Base-by-base conservation (phyloP, 92 coral and sea anemone genomes). In the Galaxea fascicularis region DNA sequence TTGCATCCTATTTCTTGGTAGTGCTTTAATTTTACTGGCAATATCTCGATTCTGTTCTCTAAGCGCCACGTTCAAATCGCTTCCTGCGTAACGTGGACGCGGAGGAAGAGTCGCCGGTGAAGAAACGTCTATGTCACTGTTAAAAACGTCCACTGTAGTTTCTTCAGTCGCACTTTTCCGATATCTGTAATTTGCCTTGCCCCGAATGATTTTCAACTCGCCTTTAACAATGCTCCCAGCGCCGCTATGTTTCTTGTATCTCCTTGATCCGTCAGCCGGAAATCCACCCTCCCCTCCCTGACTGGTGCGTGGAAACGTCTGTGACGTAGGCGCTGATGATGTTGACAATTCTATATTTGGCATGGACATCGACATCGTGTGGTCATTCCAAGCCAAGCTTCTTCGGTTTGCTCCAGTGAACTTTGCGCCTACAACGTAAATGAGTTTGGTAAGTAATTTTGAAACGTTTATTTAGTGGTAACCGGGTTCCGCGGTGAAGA, bases 341-440 rank as follows among this genome's bases (percentile, higher is more conserved):
- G 73, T 29, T 4, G 85, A 66, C 26, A 49, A 63, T 21, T 82
- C 89, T 20, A 89, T 86, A 29, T 77, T 63, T 4, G 92, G 89
- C 92, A 89, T 89, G 11, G 92, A 89, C 89, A 84, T 89, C 0
- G 89, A 78, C 65, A 78, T 47, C 1, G 56, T 64, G 15, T 76
- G 75, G 15, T 73, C 78, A 44, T 95, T 77, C 98, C 98, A 95
- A 3, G 98, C 98, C 65, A 91, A 25, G 82, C 95, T 82, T 4
- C 90, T 83, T 66, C 92, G 91, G 16, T 35, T 35, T 35, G 41
- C 6, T 35, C 41, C 41, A 35, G 85, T 85, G 68, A 82, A 87
- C 44, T 64, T 74, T 7, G 87, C 83, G 8, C 90, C 98, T 92
- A 66, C 22, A 51, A 59, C 10, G 46, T 51, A 79, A 56, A 20